These are phyloP conservation scores for Archilochus colubris DNA, from an alignment of 2,113 vertebrate species.

Conservation along the genomic window DNA sequence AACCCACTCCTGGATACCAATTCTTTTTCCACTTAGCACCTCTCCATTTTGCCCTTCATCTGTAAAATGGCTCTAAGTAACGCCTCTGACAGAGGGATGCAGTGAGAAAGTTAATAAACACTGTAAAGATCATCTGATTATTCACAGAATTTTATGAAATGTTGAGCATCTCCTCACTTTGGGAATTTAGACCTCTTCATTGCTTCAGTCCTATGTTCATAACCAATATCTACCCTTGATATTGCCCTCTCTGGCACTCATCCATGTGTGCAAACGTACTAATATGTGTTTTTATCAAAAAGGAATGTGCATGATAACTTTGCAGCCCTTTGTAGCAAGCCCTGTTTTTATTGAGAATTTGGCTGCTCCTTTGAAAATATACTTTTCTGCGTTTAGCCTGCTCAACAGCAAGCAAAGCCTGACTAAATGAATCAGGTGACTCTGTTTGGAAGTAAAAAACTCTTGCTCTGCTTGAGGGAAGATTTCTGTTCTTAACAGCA, in stretches of 20 bases:
- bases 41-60: background rate
- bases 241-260: background rate
- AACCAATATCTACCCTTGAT: background rate
- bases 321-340: background rate
- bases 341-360: background rate
- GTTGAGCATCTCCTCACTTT: background rate
- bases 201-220: background rate
- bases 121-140: background rate
- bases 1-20: background rate
- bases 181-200: background rate
- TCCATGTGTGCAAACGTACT: background rate
- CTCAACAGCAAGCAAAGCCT: background rate
- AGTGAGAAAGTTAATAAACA: background rate
- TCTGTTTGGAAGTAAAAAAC: background rate
- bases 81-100: background rate
- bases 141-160: background rate
- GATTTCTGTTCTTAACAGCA: background rate
- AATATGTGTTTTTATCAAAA: background rate
- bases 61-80: background rate
- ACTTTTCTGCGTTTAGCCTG: background rate
- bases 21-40: conserved; percentile 2
- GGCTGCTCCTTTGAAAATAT: background rate
- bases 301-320: background rate
- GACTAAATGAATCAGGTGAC: background rate
- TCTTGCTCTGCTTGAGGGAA: background rate